Evolutionary conservation across 2,113 vertebrate genomes (phyloP).

Genomic region (Prinia subflava): DNA sequence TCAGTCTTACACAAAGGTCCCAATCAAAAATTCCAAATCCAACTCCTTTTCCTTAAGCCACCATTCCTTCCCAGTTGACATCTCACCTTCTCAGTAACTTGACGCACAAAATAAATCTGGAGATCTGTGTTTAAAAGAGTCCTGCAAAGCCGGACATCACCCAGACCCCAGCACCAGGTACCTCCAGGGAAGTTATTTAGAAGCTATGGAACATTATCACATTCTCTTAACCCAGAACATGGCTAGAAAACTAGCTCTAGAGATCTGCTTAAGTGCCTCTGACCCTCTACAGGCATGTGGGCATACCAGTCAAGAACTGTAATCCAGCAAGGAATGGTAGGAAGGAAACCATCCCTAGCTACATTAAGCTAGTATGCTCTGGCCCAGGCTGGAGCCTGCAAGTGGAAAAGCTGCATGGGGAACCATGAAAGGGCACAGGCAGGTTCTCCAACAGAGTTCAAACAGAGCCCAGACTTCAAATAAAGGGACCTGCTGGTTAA

Average conservation of each 20-base stretch:
- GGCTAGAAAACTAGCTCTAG: background rate
- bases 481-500: background rate
- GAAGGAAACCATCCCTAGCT: background rate
- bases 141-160: background rate
- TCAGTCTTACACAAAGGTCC: background rate
- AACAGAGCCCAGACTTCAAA: background rate
- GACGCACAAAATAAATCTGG: background rate
- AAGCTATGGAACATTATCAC: background rate
- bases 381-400: background rate
- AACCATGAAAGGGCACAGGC: background rate
- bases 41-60: background rate
- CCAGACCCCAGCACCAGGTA: background rate
- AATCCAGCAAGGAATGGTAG: background rate
- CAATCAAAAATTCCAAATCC: background rate
- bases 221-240: background rate
- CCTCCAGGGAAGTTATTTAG: background rate
- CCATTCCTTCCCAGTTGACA: background rate
- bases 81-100: background rate
- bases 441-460: background rate
- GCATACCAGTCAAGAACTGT: background rate
- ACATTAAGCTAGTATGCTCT: background rate
- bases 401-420: background rate
- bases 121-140: background rate
- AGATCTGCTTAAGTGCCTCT: background rate
- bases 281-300: background rate